Percentiles rank a stretch among this genome's conserved stretches.
Conservation (phyloP, 2,888 invertebrate species). For the Pristionchus exspectatus region DNA sequence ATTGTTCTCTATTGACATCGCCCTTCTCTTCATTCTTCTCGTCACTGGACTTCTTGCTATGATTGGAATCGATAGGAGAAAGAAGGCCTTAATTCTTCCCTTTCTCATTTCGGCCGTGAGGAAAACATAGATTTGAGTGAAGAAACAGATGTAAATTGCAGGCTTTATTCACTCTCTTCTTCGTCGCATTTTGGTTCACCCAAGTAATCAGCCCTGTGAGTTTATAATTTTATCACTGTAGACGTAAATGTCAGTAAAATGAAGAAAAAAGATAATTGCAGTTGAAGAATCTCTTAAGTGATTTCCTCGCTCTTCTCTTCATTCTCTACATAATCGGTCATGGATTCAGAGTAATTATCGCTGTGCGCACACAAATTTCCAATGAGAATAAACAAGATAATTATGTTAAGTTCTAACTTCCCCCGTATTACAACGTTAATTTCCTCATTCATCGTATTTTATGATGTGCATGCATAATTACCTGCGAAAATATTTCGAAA, state of each 20-base stretch:
- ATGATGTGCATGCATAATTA: background rate
- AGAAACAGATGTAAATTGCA: background rate
- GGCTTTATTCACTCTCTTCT: background rate
- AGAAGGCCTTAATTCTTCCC: background rate
- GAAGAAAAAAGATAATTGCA: background rate
- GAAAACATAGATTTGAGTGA: background rate
- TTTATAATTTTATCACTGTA: background rate
- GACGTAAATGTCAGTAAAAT: background rate
- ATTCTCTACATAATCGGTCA: background rate
- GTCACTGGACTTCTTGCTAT: background rate
- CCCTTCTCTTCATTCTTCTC: background rate
- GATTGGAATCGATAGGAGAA: background rate
- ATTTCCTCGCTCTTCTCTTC: background rate
- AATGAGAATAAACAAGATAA: background rate
- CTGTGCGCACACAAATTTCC: background rate
- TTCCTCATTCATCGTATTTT: background rate
- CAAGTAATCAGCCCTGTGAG: background rate
- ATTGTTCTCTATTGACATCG: background rate
- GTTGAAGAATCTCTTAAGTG: background rate
- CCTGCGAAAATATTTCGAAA: too few relatives aligned
- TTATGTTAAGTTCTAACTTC: background rate
- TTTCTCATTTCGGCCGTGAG: background rate
- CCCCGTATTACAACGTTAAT: background rate
- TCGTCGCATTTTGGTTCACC: background rate
- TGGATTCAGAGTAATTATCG: background rate